Evolutionary conservation across 2,797 vertebrate species (phyloP).

Genomic region (Spinus olivaceus): DNA sequence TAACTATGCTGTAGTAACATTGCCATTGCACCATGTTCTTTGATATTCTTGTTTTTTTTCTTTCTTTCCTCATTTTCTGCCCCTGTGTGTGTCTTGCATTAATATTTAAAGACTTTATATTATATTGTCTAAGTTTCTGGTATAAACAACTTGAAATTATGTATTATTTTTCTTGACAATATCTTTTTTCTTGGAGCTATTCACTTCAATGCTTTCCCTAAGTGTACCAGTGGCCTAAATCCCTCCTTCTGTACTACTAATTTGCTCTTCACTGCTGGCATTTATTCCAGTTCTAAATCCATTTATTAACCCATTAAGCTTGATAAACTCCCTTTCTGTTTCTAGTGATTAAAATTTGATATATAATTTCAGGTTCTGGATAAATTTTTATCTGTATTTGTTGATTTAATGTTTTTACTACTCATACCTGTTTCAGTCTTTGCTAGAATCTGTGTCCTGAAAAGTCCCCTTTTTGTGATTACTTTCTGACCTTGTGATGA

Average conservation of each 20-base stretch:
- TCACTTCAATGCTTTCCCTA: not conserved
- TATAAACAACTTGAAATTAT: not conserved
- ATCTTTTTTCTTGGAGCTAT: not conserved
- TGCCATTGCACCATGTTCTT: not conserved
- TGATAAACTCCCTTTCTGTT: not conserved
- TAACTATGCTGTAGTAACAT: not conserved
- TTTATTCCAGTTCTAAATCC: not conserved
- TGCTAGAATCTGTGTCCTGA: not conserved
- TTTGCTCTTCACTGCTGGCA: not conserved
- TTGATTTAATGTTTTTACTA: not conserved
- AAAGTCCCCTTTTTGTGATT: not conserved
- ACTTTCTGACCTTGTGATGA: not conserved
- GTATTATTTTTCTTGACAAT: not conserved
- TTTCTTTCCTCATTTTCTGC: not conserved
- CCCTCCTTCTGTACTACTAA: not conserved
- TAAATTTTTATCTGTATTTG: not conserved
- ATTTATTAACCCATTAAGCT: not conserved
- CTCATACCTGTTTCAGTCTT: not conserved
- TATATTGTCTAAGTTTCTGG: not conserved
- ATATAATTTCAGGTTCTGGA: fast-evolving
- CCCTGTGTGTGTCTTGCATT: not conserved
- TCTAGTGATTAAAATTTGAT: not conserved
- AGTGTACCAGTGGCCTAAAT: not conserved
- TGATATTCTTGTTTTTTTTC: fast-evolving
- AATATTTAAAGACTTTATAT: not conserved